Base-by-base conservation (phyloP, 2,797 vertebrate genomes). In the Micropoecilia bifurca region DNA sequence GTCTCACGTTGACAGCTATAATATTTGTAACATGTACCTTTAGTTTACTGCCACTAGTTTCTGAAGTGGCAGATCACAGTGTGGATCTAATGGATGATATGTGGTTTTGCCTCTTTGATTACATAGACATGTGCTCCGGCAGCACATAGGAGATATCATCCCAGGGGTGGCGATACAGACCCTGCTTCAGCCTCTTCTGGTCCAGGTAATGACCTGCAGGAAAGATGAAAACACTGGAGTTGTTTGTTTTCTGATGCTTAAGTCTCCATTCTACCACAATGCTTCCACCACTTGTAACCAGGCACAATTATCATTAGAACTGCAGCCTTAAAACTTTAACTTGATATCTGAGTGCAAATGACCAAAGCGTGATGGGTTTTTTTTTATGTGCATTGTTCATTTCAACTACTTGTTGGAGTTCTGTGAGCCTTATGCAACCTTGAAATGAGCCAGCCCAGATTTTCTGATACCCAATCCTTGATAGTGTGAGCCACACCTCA, bases 91-190 rank as follows among this genome's bases (percentile, higher is more conserved):
- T 47, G 53, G 73, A 12, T 28, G 59, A 57, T 50, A 28, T 68
- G 36, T 28, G 50, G 74, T 76, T 79, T 7, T 36, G 12, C 75
- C 76, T 77, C 39, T 81, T 47, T 6, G 71, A 69, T 96, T 95
- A 99, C 98, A 99, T 99, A 76, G 97, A 99, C 98, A 99, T 99
- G 91, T 99, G 98, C 84, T 99, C 98, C 0, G 98, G 98, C 48
- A 99, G 95, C 63, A 99, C 98, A 0, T 99, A 99, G 71, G 98
- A 99, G 87, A 99, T 99, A 88, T 99, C 98, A 39, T 99, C 98
- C 98, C 98, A 99, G 0, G 98, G 98, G 94, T 99, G 98, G 46
- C 98, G 97, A 85, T 99, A 99, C 45, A 99, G 94, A 76, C 98
- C 98, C 92, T 99, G 98, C 90, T 97, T 99, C 95, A 99, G 89